phyloP scores from a whole-genome alignment of 2,113 vertebrate genomes.

The Platichthys stellatus region DNA sequence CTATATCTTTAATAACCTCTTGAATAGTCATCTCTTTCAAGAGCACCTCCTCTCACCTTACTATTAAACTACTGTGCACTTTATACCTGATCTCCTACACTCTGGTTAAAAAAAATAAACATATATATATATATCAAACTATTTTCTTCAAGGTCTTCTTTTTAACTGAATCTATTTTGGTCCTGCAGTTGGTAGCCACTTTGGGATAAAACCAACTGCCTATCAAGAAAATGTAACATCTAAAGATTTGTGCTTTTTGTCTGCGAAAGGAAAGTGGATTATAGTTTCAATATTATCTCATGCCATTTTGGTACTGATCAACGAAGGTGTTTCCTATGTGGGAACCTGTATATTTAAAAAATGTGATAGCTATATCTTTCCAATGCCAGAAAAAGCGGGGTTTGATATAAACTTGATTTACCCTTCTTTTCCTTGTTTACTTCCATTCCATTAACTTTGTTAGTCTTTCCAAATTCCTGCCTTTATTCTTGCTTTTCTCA shows the following conservation, averaged over 20 bases:
- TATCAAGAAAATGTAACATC: not conserved
- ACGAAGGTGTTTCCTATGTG: constrained; percentile 1
- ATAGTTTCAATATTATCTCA: constrained; percentile 3
- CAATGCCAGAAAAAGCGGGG: not conserved
- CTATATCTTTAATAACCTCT: not conserved
- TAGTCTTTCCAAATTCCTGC: not conserved
- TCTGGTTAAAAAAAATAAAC: too few relatives aligned
- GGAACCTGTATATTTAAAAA: not conserved
- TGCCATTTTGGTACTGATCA: not conserved
- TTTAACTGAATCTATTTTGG: not conserved
- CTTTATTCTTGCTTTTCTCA: constrained; percentile 2
- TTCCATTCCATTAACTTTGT: not conserved
- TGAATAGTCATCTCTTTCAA: too few relatives aligned
- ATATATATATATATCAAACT: too few relatives aligned
- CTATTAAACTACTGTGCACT: too few relatives aligned
- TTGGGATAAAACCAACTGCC: not conserved
- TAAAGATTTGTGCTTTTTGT: not conserved
- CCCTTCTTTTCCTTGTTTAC: not conserved
- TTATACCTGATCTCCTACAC: too few relatives aligned
- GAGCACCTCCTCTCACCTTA: not conserved
- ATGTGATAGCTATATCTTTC: not conserved
- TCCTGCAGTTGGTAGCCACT: not conserved
- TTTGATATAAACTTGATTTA: constrained; percentile 4
- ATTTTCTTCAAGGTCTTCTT: not conserved
- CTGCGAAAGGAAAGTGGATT: not conserved